These are phyloP conservation scores for Nycticebus coucang DNA, from an alignment of 2,113 vertebrate species.

Conservation along the genomic window DNA sequence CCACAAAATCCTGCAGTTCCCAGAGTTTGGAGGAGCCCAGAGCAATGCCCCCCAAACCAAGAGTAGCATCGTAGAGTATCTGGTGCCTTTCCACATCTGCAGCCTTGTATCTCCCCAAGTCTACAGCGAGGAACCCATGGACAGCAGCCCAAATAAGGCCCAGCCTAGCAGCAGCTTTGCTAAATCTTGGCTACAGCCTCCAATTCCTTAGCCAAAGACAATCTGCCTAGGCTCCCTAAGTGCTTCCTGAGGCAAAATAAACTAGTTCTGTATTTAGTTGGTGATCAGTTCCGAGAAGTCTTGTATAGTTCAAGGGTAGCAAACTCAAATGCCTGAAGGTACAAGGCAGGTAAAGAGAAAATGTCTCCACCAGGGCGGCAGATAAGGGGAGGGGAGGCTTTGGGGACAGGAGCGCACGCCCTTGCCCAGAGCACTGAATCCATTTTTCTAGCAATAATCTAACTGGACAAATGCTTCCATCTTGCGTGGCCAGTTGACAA, in stretches of 20 bases:
- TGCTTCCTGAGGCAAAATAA: neutral
- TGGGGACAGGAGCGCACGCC: no score
- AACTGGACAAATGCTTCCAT: no score
- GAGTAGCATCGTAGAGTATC: no score
- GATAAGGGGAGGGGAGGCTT: neutral
- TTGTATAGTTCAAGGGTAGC: neutral
- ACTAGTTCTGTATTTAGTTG: neutral
- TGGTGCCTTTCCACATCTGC: neutral
- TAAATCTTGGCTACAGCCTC: neutral
- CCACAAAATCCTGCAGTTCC: neutral
- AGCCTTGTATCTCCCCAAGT: neutral
- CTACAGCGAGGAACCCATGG: neutral
- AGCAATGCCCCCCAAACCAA: neutral
- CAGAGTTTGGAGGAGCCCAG: neutral
- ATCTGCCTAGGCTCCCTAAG: neutral
- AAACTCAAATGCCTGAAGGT: neutral
- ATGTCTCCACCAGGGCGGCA: neutral
- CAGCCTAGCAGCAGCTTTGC: neutral
- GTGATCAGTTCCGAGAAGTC: neutral
- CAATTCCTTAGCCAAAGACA: neutral
- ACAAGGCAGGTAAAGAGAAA: neutral
- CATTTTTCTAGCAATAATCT: neutral
- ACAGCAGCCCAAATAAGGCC: neutral
- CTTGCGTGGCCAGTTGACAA: neutral
- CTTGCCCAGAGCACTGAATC: neutral